A percentile compares a stretch with the other conserved stretches of the same genome.
These are phyloP conservation scores for Saccopteryx leptura DNA, from an alignment of 2,113 vertebrate species.

Conservation along the genomic window DNA sequence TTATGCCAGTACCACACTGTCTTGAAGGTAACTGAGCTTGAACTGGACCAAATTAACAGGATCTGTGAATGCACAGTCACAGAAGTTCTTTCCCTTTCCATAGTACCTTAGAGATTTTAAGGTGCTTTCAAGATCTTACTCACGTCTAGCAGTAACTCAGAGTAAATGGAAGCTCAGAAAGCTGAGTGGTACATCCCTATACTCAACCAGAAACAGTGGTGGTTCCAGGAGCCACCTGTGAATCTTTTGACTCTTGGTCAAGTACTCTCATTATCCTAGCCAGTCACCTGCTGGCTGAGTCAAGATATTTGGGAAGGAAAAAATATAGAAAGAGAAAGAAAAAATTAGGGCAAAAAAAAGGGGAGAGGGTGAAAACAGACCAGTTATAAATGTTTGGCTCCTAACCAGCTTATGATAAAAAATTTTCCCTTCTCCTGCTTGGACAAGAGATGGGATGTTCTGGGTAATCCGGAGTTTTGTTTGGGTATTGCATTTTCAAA, in stretches of 20 bases:
- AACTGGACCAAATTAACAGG: neutral
- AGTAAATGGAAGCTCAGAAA: neutral
- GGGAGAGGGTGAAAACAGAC: neutral
- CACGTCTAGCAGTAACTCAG: neutral
- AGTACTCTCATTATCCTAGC: neutral
- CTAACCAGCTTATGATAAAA: conserved; percentile 45
- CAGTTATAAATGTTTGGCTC: conserved; percentile 26
- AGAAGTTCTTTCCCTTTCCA: neutral
- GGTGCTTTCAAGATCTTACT: neutral
- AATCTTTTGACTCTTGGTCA: neutral
- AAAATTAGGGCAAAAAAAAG: neutral
- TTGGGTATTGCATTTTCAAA: conserved; percentile 42
- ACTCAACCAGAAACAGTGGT: neutral
- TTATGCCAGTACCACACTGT: neutral
- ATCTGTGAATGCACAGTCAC: neutral
- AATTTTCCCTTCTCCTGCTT: conserved; percentile 47
- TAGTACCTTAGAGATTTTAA: neutral
- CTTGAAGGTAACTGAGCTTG: neutral
- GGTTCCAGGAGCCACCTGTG: neutral
- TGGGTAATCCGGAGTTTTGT: conserved; percentile 35
- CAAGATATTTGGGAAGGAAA: neutral
- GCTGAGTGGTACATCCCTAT: neutral
- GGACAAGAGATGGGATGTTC: conserved; percentile 57
- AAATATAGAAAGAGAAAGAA: neutral
- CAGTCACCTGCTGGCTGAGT: neutral